Evolutionary conservation across 2,797 vertebrate species (phyloP), one percentile per base, ranked within the genome.

Genomic region (Sandelia bainsii): DNA sequence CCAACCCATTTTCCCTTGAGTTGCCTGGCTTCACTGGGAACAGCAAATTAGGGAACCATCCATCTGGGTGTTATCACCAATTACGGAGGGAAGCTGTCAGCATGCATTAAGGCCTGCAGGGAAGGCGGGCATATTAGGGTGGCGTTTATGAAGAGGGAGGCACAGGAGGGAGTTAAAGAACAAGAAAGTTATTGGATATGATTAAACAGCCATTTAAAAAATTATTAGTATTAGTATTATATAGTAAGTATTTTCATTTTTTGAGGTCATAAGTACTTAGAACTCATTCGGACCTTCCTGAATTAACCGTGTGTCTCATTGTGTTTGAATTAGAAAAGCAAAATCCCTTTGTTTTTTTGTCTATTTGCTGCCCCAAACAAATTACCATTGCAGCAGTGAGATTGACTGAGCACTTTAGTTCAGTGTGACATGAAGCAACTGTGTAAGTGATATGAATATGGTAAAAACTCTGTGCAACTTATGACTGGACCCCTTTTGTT

Each of bases 31-130:
- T 93, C 92, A 93, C 94, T 93, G 89, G 93, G 92, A 94, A 91
- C 87, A 89, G 91, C 92, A 92, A 93, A 95, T 94, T 92, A 94
- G 91, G 91, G 90, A 90, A 87, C 85, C 86, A 87, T 94, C 94
- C 94, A 95, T 93, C 93, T 95, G 94, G 93, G 94, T 94, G 93
- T 94, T 93, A 94, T 93, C 93, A 93, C 89, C 93, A 95, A 95
- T 94, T 95, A 95, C 50, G 69, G 90, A 92, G 91, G 90, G 93
- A 93, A 94, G 89, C 92, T 95, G 94, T 95, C 94, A 94, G 92
- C 79, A 85, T 77, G 92, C 90, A 95, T 95, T 94, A 94, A 79
- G 87, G 83, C 90, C 92, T 85, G 90, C 77, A 82, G 89, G 87
- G 86, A 92, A 92, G 91, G 92, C 79, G 89, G 92, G 87, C 86